Evolutionary conservation across 2,888 invertebrate genomes (phyloP).

Genomic region (Aleiodes leptofemur): DNA sequence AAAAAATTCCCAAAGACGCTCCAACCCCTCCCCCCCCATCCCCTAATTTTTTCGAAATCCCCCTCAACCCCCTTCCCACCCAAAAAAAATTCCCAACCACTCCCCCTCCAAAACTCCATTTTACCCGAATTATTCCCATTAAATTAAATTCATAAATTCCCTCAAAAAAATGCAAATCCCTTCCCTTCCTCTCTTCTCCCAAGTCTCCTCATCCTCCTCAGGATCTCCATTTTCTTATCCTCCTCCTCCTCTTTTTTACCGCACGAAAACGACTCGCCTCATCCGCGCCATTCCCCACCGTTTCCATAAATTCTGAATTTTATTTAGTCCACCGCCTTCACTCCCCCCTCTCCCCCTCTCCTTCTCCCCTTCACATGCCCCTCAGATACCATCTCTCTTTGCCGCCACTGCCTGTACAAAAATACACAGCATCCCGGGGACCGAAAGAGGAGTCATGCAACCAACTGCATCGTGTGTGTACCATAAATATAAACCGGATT

Average conservation of each 20-base stretch:
- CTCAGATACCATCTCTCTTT: neutral
- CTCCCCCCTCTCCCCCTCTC: slow-evolving; percentile 11
- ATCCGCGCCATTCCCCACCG: slow-evolving; percentile 28
- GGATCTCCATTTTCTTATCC: slow-evolving; percentile 5
- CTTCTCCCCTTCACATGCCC: neutral
- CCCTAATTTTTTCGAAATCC: too few relatives aligned
- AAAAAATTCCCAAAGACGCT: too few relatives aligned
- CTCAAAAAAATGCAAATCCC: too few relatives aligned
- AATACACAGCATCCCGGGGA: slow-evolving; percentile 29
- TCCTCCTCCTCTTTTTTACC: slow-evolving; percentile 23
- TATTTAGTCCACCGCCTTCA: slow-evolving; percentile 64
- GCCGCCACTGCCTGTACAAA: slow-evolving; percentile 16
- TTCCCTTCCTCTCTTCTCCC: too few relatives aligned
- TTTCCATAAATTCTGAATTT: slow-evolving; percentile 74
- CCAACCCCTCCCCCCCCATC: too few relatives aligned
- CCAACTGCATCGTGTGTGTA: slow-evolving; percentile 28
- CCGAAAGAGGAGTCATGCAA: slow-evolving; percentile 25
- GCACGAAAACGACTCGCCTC: neutral
- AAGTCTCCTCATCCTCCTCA: neutral
- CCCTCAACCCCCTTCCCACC: too few relatives aligned
- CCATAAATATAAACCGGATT: slow-evolving; percentile 48
- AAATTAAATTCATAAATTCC: too few relatives aligned
- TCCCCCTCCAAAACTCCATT: too few relatives aligned
- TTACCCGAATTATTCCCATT: too few relatives aligned
- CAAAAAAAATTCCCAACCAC: too few relatives aligned